phyloP scores from a whole-genome alignment of 2,797 vertebrate genomes.

The Molossus alvarezi region DNA sequence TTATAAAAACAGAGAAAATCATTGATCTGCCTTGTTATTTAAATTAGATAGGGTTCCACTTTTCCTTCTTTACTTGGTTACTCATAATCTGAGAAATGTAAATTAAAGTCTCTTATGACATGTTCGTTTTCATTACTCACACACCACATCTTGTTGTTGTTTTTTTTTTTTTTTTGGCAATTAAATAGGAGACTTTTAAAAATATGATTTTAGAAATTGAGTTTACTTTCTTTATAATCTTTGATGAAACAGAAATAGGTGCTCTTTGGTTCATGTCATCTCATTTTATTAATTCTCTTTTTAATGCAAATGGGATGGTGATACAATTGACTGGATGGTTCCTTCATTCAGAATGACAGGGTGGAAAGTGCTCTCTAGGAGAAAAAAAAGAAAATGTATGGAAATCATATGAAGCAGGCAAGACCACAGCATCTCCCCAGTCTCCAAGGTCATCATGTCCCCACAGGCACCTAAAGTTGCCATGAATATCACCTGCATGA shows the following conservation, averaged over 20 bases:
- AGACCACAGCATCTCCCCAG: neutral
- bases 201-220: slow-evolving; percentile 30
- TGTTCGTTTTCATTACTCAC: slow-evolving; percentile 1
- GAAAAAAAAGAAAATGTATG: neutral
- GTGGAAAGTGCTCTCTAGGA: neutral
- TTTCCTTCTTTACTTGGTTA: slow-evolving; percentile 4
- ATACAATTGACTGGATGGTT: neutral
- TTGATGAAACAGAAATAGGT: slow-evolving; percentile 32
- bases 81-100: neutral
- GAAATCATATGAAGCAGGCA: neutral
- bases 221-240: slow-evolving; percentile 10
- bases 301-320: slow-evolving; percentile 23
- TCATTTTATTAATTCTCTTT: slow-evolving; percentile 53
- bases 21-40: neutral
- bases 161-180: neutral
- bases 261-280: neutral
- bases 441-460: neutral
- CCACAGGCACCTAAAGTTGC: neutral
- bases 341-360: neutral
- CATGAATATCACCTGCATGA: neutral
- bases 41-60: neutral
- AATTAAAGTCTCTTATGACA: neutral
- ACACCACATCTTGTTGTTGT: neutral
- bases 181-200: neutral
- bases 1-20: neutral